Evolutionary conservation across 2,113 vertebrate genomes (phyloP).

Genomic region (Gallinago undulata): DNA sequence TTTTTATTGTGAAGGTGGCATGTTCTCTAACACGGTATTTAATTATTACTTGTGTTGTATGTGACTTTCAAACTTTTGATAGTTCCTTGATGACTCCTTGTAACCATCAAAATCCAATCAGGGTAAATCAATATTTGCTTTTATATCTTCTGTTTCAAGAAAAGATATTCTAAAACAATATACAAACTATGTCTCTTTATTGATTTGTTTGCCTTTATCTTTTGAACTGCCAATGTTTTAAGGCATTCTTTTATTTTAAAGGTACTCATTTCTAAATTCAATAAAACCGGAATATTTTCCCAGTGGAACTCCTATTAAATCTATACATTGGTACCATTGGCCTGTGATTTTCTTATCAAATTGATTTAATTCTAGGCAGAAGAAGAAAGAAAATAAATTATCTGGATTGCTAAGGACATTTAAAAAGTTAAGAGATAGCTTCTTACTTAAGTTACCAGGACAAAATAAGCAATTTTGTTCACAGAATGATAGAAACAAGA

Average conservation of each 20-base stretch:
- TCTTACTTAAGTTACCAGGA: background rate
- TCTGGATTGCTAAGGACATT: background rate
- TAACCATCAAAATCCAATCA: conserved; percentile 15
- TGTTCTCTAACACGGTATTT: background rate
- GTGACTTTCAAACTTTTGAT: conserved; percentile 25
- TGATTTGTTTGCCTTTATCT: conserved; percentile 23
- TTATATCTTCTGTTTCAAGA: conserved; percentile 8
- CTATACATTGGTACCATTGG: background rate
- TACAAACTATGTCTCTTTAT: background rate
- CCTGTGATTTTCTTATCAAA: background rate
- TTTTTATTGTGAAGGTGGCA: background rate
- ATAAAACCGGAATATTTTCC: background rate
- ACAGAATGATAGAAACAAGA: background rate
- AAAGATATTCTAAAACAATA: background rate
- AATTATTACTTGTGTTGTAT: background rate
- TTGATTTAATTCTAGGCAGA: background rate
- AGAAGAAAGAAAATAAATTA: background rate
- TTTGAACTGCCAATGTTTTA: conserved; percentile 7
- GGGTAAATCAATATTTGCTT: conserved; percentile 39
- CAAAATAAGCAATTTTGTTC: background rate
- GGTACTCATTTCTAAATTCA: background rate
- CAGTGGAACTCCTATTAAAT: background rate
- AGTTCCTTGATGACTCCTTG: background rate
- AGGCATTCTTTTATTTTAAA: conserved; percentile 30
- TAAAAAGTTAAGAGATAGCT: background rate